Conservation (phyloP, 2,888 invertebrate genomes). For the Drosophila acutilabella region DNA sequence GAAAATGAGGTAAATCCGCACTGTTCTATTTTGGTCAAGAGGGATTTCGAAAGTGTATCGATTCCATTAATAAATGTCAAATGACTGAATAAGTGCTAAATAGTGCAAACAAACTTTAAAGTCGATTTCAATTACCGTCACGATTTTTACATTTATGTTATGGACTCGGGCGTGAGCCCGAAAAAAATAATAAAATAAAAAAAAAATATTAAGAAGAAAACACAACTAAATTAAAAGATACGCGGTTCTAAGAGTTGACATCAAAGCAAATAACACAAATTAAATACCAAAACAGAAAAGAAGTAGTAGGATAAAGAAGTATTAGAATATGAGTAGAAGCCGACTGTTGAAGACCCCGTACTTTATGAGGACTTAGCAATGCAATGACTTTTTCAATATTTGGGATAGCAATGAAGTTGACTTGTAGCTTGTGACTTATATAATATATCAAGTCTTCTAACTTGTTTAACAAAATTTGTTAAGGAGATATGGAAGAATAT, state of each 20-base stretch:
- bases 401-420: no score
- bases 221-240: constrained; percentile 20
- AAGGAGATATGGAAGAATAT: no score
- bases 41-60: constrained; percentile 5
- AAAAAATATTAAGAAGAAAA: constrained; percentile 2
- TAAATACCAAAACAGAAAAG: constrained; percentile 13
- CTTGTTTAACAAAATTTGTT: no score
- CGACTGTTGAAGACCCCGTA: no score
- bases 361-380: no score
- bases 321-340: no score
- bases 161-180: constrained; percentile 14
- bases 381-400: no score
- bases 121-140: constrained; percentile 63
- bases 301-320: constrained; percentile 5
- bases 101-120: constrained; percentile 28
- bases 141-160: constrained; percentile 39
- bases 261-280: constrained; percentile 13
- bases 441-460: no score
- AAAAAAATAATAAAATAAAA: neutral
- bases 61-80: neutral
- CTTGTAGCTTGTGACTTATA: no score
- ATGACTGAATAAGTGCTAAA: neutral
- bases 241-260: constrained; percentile 5
- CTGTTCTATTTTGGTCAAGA: neutral
- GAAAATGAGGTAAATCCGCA: neutral